phyloP scores from a whole-genome alignment of 2,113 vertebrate genomes.

The Litocranius walleri region DNA sequence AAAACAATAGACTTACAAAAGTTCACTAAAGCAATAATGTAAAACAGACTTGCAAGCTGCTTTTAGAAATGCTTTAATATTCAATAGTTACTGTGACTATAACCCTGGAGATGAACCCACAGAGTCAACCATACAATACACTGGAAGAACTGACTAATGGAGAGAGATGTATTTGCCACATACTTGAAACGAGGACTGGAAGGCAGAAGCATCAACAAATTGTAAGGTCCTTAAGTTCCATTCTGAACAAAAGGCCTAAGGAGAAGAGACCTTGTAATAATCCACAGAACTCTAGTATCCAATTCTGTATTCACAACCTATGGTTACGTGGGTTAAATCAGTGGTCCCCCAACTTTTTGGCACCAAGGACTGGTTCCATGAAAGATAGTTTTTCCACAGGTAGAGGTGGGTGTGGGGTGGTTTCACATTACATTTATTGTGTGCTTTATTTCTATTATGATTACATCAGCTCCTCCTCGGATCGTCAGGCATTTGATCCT shows the following conservation, averaged over 20 bases:
- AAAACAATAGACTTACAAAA: not conserved
- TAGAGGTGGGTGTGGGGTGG: fast-evolving
- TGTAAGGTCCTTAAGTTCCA: not conserved
- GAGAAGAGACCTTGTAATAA: not conserved
- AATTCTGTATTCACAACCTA: not conserved
- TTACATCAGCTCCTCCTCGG: not conserved
- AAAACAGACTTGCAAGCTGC: not conserved
- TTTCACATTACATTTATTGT: not conserved
- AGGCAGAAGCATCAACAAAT: not conserved
- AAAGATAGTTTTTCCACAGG: not conserved
- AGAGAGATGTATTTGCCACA: not conserved
- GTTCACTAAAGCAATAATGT: not conserved
- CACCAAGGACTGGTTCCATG: not conserved
- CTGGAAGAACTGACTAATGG: not conserved
- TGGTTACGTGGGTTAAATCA: not conserved
- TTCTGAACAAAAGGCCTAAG: not conserved
- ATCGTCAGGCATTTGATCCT: fast-evolving
- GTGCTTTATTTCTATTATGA: not conserved
- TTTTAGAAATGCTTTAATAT: not conserved
- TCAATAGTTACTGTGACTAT: not conserved
- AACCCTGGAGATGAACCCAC: not conserved
- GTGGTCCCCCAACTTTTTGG: not conserved
- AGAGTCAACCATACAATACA: not conserved
- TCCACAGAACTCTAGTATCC: not conserved
- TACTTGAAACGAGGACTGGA: not conserved